Base-by-base conservation (phyloP, 1,140 invertebrate species). In the Diorhabda elongata region DNA sequence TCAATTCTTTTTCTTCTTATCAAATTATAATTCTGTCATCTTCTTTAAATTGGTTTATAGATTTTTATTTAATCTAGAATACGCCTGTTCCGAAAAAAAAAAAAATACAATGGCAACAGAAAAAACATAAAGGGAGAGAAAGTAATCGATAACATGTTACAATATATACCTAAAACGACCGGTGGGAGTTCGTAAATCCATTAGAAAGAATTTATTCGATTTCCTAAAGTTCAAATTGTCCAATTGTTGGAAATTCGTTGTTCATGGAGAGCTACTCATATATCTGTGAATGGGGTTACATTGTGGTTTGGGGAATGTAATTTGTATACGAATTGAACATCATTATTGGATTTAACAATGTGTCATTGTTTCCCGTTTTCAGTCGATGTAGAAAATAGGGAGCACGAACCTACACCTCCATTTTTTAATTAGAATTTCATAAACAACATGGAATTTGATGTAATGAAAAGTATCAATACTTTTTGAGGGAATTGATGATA, bases 201-300 rank as follows among this genome's bases (percentile, higher is more conserved):
- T 52, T 52, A 52, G 47, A n/a, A 52, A 52, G 47, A 52, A 52
- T 52, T 52, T 52, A 52, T 52, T 52, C 47, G 47, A 52, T 52
- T 52, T 6, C n/a, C 47, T 52, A 52, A 52, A 52, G 47, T 52
- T 52, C n/a, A n/a, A 52, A 52, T 52, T 52, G 47, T 52, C 6
- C 47, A 52, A 52, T 52, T 52, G 47, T 52, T n/a, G 47, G n/a
- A 52, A 52, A 8, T 52, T 52, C 47, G 47, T 6, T n/a, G 47
- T 52, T 52, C 47, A 52, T 52, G 6, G 6, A 52, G 6, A 52
- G 47, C 47, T 52, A 52, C 47, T 52, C 47, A 52, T 52, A 52
- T 52, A 52, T 52, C 47, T 52, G 47, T 52, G n/a, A 52, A 52
- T 52, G 6, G 47, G 47, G 47, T 52, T 52, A 52, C n/a, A 52